These are phyloP conservation scores for Hanleya hanleyi DNA, from an alignment of 2,888 invertebrate species.

Conservation along the genomic window DNA sequence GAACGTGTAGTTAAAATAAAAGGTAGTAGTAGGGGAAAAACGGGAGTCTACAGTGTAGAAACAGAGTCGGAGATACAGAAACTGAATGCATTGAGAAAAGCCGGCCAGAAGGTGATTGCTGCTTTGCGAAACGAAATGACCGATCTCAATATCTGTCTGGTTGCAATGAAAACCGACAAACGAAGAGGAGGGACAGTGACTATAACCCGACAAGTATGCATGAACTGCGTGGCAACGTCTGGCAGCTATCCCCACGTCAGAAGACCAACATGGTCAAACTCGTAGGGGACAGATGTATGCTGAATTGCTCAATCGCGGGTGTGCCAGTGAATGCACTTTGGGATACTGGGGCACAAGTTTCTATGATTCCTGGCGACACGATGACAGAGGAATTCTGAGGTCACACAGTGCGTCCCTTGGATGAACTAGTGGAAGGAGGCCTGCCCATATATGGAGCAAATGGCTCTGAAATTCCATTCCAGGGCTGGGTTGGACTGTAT, in stretches of 20 bases:
- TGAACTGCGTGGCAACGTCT: background rate
- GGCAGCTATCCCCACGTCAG: background rate
- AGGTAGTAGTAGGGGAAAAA: too few relatives aligned
- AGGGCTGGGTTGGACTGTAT: background rate
- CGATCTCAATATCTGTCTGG: background rate
- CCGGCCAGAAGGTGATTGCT: too few relatives aligned
- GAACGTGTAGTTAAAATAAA: too few relatives aligned
- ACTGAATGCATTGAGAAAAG: too few relatives aligned
- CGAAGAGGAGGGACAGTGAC: background rate
- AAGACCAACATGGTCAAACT: background rate
- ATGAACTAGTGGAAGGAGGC: background rate
- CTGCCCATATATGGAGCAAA: background rate
- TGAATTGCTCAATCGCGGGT: background rate
- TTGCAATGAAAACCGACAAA: background rate
- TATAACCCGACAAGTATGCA: background rate
- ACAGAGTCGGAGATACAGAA: too few relatives aligned
- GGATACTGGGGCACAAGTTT: slow-evolving; percentile 6
- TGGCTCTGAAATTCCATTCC: background rate
- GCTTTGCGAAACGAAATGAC: too few relatives aligned
- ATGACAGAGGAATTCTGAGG: background rate
- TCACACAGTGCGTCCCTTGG: background rate
- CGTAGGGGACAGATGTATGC: background rate
- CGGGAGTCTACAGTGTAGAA: too few relatives aligned
- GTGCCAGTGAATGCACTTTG: background rate
- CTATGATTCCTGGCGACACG: background rate